These are phyloP conservation scores for Stegophylla sp. DNA, from an alignment of 2,888 invertebrate genomes.

Conservation along the genomic window DNA sequence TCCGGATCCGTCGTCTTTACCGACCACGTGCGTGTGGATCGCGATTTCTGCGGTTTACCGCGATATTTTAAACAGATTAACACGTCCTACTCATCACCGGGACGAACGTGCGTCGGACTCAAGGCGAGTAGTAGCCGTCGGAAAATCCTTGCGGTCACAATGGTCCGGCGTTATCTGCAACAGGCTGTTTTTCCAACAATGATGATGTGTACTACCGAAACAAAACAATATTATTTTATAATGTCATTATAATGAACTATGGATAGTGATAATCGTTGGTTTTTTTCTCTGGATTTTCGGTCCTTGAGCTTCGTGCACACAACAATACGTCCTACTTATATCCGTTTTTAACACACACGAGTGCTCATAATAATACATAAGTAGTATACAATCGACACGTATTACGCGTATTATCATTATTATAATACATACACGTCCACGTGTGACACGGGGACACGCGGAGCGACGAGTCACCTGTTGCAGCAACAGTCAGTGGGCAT, in stretches of 20 bases:
- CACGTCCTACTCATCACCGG: too few relatives aligned
- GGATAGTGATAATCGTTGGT: too few relatives aligned
- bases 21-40: background rate
- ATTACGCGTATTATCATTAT: background rate
- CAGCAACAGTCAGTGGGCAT: background rate
- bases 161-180: background rate
- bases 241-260: background rate
- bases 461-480: background rate
- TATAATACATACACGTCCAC: background rate
- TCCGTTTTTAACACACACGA: too few relatives aligned
- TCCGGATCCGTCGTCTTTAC: background rate
- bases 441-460: background rate
- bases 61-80: too few relatives aligned
- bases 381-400: too few relatives aligned
- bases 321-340: background rate
- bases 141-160: background rate
- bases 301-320: conserved; percentile 7
- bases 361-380: too few relatives aligned
- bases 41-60: background rate
- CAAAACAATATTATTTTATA: too few relatives aligned
- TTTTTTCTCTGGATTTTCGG: conserved; percentile 20
- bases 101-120: too few relatives aligned
- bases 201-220: too few relatives aligned
- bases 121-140: too few relatives aligned
- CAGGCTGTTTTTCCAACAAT: background rate